Percentiles rank a stretch among this genome's conserved stretches.
Conservation (phyloP, 2,113 vertebrate genomes). For the Thinocorus orbignyianus region DNA sequence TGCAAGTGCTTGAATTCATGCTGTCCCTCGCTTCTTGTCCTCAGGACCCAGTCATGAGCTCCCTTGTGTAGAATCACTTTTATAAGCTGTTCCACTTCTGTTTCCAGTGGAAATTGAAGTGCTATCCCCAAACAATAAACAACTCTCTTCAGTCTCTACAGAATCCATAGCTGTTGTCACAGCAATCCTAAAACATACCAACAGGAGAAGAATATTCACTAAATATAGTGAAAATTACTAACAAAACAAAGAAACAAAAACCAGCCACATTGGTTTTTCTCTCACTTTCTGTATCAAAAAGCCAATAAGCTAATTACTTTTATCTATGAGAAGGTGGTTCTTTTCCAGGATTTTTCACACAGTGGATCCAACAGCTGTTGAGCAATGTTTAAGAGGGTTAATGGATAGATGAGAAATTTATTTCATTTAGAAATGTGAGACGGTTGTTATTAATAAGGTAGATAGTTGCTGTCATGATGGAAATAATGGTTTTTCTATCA, state of each 20-base stretch:
- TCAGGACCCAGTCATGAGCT: not conserved
- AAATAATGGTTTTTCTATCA: not conserved
- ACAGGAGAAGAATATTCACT: not conserved
- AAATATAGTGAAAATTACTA: not conserved
- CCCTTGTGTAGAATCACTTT: not conserved
- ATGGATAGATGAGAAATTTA: not conserved
- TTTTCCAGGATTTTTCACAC: not conserved
- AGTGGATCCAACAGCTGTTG: not conserved
- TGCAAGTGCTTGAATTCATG: not conserved
- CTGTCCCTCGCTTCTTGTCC: not conserved
- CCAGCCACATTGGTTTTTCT: rapidly evolving
- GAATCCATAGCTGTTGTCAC: not conserved
- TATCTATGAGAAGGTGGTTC: not conserved
- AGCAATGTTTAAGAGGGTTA: not conserved
- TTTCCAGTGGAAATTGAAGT: not conserved
- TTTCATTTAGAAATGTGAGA: not conserved
- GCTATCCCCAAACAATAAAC: not conserved
- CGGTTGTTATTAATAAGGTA: not conserved
- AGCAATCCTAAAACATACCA: not conserved
- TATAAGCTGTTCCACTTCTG: not conserved
- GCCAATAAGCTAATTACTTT: not conserved
- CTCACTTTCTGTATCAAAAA: not conserved
- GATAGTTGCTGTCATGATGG: not conserved
- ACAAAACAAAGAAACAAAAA: not conserved
- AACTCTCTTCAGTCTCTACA: not conserved